Evolutionary conservation across 2,888 invertebrate genomes (phyloP).

Genomic region (Furcula furcula): DNA sequence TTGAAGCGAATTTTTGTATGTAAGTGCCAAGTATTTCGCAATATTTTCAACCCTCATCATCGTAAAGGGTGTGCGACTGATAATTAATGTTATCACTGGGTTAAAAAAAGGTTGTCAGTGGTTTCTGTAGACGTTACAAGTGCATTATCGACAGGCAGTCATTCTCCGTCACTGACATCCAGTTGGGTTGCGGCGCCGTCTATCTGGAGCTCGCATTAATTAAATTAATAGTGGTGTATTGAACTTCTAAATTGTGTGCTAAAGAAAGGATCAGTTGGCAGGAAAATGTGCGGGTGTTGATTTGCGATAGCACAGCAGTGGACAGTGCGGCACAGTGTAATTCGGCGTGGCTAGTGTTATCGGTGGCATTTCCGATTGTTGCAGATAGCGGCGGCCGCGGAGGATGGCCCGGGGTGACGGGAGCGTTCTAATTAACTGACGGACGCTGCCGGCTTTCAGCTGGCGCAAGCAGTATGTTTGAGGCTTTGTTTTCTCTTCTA

Average conservation of each 20-base stretch:
- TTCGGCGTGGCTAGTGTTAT: slow-evolving; percentile 65
- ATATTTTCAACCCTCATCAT: slow-evolving; percentile 66
- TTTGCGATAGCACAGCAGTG: slow-evolving; percentile 20
- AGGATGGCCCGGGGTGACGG: slow-evolving; percentile 72
- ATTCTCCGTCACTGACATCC: slow-evolving; percentile 56
- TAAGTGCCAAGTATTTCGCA: slow-evolving; percentile 82
- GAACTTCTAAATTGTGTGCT: slow-evolving; percentile 31
- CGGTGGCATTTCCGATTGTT: slow-evolving; percentile 75
- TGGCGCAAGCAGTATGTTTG: slow-evolving; percentile 73
- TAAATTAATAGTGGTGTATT: slow-evolving; percentile 56
- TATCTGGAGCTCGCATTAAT: slow-evolving; percentile 66
- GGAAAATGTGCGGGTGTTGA: slow-evolving; percentile 17
- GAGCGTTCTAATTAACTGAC: slow-evolving; percentile 75
- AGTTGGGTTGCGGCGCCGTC: slow-evolving; percentile 67
- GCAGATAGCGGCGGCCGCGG: slow-evolving; percentile 73
- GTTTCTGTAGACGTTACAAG: slow-evolving; percentile 37
- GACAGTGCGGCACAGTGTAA: slow-evolving; percentile 27
- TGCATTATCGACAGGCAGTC: slow-evolving; percentile 42
- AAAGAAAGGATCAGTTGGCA: slow-evolving; percentile 20
- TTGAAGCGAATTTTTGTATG: slow-evolving; percentile 83
- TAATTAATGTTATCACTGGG: slow-evolving; percentile 44
- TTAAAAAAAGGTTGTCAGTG: slow-evolving; percentile 39
- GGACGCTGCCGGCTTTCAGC: slow-evolving; percentile 77
- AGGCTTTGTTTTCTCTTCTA: slow-evolving; percentile 10
- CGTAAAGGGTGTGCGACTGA: slow-evolving; percentile 40